Percentiles rank a stretch among this genome's conserved stretches.
Conservation (phyloP, 2,797 vertebrate species). For the Microchirus variegatus region DNA sequence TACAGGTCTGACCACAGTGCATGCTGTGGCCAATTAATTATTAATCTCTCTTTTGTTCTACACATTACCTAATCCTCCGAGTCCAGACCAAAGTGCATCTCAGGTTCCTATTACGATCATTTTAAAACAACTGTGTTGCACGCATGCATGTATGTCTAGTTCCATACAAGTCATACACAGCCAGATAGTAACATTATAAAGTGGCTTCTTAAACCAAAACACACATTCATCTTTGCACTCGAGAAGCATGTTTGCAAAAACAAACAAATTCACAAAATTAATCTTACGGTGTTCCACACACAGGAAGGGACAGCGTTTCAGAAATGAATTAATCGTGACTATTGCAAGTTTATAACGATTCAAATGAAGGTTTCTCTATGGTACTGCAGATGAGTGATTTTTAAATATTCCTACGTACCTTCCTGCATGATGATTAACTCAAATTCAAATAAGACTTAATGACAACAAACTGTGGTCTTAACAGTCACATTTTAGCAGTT, state of each 20-base stretch:
- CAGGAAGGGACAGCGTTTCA: constrained; percentile 46
- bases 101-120: constrained; percentile 79
- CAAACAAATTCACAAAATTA: constrained; percentile 48
- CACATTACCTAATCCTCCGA: constrained; percentile 79
- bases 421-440: constrained; percentile 14
- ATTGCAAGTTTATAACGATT: constrained; percentile 12
- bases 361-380: constrained; percentile 29
- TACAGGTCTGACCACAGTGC: constrained; percentile 69
- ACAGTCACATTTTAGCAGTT: constrained; percentile 11
- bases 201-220: constrained; percentile 44
- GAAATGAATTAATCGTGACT: constrained; percentile 69
- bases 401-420: constrained; percentile 17
- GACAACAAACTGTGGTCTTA: constrained; percentile 11
- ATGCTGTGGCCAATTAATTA: constrained; percentile 76
- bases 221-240: constrained; percentile 63
- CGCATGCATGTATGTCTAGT: constrained; percentile 10
- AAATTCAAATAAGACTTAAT: constrained; percentile 8
- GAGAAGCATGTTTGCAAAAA: constrained; percentile 44
- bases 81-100: constrained; percentile 69
- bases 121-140: constrained; percentile 78
- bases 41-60: constrained; percentile 82
- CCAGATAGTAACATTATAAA: constrained; percentile 52
- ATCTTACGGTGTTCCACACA: constrained; percentile 57
- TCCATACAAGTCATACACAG: constrained; percentile 1
- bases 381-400: constrained; percentile 13